Base-by-base conservation (phyloP, 35 echinoderm and acorn worm species). In the Eucidaris tribuloides region DNA sequence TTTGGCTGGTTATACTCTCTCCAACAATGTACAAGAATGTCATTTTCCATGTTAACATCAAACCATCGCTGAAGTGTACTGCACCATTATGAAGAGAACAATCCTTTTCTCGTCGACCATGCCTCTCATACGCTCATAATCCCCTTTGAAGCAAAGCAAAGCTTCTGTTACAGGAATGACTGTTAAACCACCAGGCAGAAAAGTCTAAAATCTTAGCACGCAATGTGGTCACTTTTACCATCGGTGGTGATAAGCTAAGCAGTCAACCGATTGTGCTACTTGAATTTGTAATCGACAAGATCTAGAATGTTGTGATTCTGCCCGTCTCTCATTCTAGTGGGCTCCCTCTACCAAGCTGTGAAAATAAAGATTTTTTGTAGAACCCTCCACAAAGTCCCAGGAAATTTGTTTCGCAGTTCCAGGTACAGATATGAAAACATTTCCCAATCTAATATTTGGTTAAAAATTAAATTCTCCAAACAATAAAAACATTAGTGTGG, bases 191-290 rank as follows among this genome's bases (percentile, higher is more conserved):
- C 18, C 18, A 40, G 65, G 9, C 36, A 40, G 65, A 2, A 71
- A 1, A 35, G 42, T 7, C 42, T n/a, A 7, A 27, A 71, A 71
- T 1, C 42, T 38, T 38, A 71, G 2, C 9, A 71, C 65, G n/a
- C n/a, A 1, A 40, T 38, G 36, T 71, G 65, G 18, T 71, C 65
- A 71, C 65, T 71, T 18, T 71, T 71, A 18, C 65, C 65, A 71
- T 1, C 32, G 65, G 65, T 38, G 65, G 65, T 38, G 65, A 71
- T 2, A 38, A 20, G 18, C 33, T 38, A 71, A 38, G 17, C 32
- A 71, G 1, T 71, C 36, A 0, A 71, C 65, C 65, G 42, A 38
- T 20, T 71, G 7, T n/a, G 4, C 65, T n/a, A n/a, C n/a, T n/a
- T 71, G 35, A 38, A 19, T 71, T 71, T n/a, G 65, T 71, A 5